Base-by-base conservation (phyloP, 2,888 invertebrate species). In the Lasioglossum oenotherae region DNA sequence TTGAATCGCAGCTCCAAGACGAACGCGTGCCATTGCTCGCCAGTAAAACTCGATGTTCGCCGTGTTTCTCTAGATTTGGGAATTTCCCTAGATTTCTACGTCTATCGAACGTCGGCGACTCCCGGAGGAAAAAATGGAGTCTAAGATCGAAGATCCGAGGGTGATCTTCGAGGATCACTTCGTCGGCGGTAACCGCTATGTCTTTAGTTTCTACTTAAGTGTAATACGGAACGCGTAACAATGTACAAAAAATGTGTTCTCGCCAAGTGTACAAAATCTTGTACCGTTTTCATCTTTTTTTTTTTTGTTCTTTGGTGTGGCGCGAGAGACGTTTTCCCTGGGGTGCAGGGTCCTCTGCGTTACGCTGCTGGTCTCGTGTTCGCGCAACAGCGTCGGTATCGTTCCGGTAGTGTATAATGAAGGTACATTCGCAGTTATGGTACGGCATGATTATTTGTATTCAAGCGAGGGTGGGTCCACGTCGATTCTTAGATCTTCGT, bases 391-490 rank as follows among this genome's bases (percentile, higher is more conserved):
- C 19, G 6, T 69, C 69, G 69, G 16, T 16, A 4, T 64, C 31
- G 64, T 78, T 78, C 78, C 60, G 73, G 81, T 35, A 80, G 71
- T 84, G 53, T 53, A 80, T 67, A 74, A 74, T 74, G 23, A 49
- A 74, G 73, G 81, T 86, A 89, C 69, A 79, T 85, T 87, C 78
- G 84, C 84, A 80, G 76, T 86, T 90, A 87, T 90, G 90, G 89
- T 92, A 93, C 91, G 92, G 91, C 91, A 91, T 91, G 87, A 89
- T 82, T 89, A 91, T 93, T 89, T 86, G 87, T 90, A 88, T 88
- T 88, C 86, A 91, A 93, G 93, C 93, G 90, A 92, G 92, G 91
- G 91, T 90, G 82, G 84, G 87, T 90, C 87, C 88, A 88, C 88
- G 80, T 76, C 72, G 49, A 49, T 71, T 71, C 57, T 92, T 93